These are phyloP conservation scores for Taenaris catops DNA, from an alignment of 2,888 invertebrate species.

Conservation along the genomic window DNA sequence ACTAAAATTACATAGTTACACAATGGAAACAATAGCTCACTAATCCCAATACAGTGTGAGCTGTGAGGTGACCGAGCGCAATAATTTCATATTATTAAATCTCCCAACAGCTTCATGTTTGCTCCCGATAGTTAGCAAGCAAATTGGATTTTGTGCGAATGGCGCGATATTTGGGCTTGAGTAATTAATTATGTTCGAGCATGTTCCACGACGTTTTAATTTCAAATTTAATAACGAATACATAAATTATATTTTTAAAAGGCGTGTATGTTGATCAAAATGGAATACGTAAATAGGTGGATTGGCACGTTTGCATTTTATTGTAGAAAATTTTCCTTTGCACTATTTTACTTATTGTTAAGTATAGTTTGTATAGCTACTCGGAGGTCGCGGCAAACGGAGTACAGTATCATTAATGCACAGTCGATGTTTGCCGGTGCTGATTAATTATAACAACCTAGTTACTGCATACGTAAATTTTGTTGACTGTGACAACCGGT, in stretches of 20 bases:
- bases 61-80: conserved; percentile 42
- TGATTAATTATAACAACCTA: conserved; percentile 10
- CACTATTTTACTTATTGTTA: no score
- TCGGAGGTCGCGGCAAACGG: no score
- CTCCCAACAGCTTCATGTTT: conserved; percentile 54
- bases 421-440: conserved; percentile 13
- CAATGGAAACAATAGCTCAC: conserved; percentile 30
- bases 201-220: conserved; percentile 40
- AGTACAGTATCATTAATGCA: conserved; percentile 16
- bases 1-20: conserved; percentile 25
- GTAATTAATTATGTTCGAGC: conserved; percentile 53
- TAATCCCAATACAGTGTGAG: conserved; percentile 36
- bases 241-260: conserved; percentile 21
- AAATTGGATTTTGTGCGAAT: conserved; percentile 66
- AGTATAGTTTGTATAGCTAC: no score
- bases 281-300: conserved; percentile 5
- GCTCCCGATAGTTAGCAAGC: conserved; percentile 47
- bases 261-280: conserved; percentile 13
- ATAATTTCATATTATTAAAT: conserved; percentile 65
- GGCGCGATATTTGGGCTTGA: conserved; percentile 53
- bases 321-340: no score
- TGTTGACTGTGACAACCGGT: no score
- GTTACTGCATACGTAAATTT: conserved; percentile 3
- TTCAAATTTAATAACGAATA: conserved; percentile 28
- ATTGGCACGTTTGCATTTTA: no score